A percentile compares a stretch with the other conserved stretches of the same genome.
Conservation (phyloP, 2,888 invertebrate genomes). For the Hipparchia sbordonii region DNA sequence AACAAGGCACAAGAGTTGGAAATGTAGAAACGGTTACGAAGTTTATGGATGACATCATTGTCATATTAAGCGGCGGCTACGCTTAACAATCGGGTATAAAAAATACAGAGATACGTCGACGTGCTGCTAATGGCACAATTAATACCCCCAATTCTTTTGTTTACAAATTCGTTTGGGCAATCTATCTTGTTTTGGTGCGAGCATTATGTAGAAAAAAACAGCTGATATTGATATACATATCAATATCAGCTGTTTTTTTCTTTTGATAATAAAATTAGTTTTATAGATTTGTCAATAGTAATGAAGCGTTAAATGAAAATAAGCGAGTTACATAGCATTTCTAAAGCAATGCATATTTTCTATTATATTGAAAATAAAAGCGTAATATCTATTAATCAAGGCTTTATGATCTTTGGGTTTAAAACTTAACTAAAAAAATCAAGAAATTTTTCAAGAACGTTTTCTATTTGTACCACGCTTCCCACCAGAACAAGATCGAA, state of each 20-base stretch:
- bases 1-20: slow-evolving; percentile 43
- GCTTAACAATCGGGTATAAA: slow-evolving; percentile 42
- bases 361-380: too few species aligned
- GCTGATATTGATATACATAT: too few species aligned
- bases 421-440: too few species aligned
- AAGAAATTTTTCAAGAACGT: too few species aligned
- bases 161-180: slow-evolving; percentile 39
- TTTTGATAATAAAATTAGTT: not conserved
- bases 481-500: too few species aligned
- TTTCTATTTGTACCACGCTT: too few species aligned
- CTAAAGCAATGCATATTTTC: too few species aligned
- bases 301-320: not conserved
- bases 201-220: not conserved
- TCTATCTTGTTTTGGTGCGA: slow-evolving; percentile 34
- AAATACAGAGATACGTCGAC: slow-evolving; percentile 38
- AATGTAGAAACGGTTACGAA: slow-evolving; percentile 42
- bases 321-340: too few species aligned
- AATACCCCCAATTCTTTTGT: slow-evolving; percentile 46
- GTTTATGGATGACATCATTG: slow-evolving; percentile 47
- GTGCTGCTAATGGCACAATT: slow-evolving; percentile 48
- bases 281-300: not conserved
- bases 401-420: too few species aligned
- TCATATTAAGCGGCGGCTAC: slow-evolving; percentile 41
- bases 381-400: too few species aligned
- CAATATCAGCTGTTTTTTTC: not conserved